Evolutionary conservation across 2,113 vertebrate species (phyloP).

Genomic region (Globicephala melas): DNA sequence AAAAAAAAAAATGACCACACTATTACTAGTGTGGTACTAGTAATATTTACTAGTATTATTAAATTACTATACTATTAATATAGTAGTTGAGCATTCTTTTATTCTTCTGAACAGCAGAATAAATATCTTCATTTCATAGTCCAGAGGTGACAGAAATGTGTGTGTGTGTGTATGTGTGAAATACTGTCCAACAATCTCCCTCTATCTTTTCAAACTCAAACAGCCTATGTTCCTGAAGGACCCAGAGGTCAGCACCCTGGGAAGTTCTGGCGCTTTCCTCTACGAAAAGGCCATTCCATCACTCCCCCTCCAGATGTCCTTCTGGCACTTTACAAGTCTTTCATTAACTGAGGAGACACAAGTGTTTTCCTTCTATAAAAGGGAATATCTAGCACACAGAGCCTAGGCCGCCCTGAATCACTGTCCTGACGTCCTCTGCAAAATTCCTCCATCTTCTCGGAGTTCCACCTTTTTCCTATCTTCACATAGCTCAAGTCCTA

Average conservation of each 20-base stretch:
- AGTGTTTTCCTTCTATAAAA: background rate
- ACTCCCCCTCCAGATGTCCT: background rate
- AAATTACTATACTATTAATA: background rate
- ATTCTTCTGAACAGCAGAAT: constrained; percentile 23
- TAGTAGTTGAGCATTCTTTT: background rate
- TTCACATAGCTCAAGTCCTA: background rate
- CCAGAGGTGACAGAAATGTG: background rate
- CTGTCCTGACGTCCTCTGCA: background rate
- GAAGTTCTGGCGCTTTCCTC: background rate
- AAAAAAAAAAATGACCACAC: background rate
- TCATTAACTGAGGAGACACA: background rate
- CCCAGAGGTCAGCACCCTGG: background rate
- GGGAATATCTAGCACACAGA: background rate
- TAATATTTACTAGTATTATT: too few species aligned
- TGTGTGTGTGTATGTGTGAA: background rate
- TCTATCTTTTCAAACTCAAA: background rate
- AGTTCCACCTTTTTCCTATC: background rate
- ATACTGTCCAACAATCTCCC: background rate
- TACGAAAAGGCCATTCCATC: background rate
- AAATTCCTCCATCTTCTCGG: background rate
- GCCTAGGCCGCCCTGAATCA: background rate
- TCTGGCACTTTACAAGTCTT: background rate
- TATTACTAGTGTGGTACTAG: background rate
- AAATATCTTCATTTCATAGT: constrained; percentile 35
- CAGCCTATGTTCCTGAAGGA: background rate